phyloP scores from a whole-genome alignment of 2,888 invertebrate genomes.

The Argyra leucocephala region DNA sequence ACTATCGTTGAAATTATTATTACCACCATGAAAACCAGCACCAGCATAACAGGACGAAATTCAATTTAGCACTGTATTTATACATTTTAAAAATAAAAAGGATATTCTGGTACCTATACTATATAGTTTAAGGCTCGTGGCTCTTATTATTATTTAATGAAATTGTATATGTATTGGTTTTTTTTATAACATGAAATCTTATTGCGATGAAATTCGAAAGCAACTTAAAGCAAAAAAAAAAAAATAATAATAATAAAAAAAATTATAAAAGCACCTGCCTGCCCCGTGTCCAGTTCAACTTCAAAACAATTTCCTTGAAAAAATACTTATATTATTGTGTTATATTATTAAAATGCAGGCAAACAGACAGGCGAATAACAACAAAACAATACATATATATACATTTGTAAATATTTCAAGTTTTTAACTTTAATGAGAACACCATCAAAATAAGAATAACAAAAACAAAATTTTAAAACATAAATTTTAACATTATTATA shows the following conservation, averaged over 20 bases:
- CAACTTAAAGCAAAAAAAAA: too few relatives aligned
- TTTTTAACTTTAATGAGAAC: not conserved
- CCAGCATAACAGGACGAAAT: slow-evolving; percentile 1
- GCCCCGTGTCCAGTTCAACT: slow-evolving; percentile 1
- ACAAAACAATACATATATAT: not conserved
- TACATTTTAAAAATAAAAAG: not conserved
- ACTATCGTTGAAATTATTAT: too few relatives aligned
- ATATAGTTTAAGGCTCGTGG: not conserved
- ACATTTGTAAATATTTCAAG: too few relatives aligned
- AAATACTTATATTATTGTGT: not conserved
- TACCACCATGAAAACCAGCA: not conserved
- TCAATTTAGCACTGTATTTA: not conserved
- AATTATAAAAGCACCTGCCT: not conserved
- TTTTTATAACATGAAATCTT: not conserved
- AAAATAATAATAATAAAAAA: too few relatives aligned
- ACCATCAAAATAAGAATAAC: not conserved
- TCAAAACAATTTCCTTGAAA: not conserved
- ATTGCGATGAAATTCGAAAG: too few relatives aligned
- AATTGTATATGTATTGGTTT: not conserved
- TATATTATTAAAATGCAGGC: too few relatives aligned
- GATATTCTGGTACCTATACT: not conserved
- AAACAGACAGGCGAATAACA: too few relatives aligned
- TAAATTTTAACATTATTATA: not conserved
- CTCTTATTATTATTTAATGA: not conserved
- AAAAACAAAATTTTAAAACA: not conserved